Evolutionary conservation across 1,140 invertebrate genomes (phyloP), one percentile per base, ranked within the genome.

Genomic region (Doryteuthis pealeii): DNA sequence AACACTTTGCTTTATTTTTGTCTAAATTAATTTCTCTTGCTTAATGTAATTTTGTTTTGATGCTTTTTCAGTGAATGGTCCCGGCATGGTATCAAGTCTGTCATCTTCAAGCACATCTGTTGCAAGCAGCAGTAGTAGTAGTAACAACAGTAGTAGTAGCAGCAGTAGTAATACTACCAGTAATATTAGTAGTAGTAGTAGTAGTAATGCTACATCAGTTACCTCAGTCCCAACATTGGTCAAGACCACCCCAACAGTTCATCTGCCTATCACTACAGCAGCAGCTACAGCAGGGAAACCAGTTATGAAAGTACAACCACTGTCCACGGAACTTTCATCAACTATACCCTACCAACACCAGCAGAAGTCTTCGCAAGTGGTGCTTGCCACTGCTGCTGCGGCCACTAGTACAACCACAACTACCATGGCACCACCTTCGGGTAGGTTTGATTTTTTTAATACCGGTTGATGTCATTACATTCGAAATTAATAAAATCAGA

Each of bases 221-320:
- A 31, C 74, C 3, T 5, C 76, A 14, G 72, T 54, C 12, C 30
- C 72, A 31, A 43, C 75, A 70, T 31, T 67, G 54, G 62, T 72
- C 12, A 72, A 69, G 58, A 72, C 62, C n/a, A 65, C 70, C 30
- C 43, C 73, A 32, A 30, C 72, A 35, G 75, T 80, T 28, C 80
- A 81, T 58, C 75, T 81, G 22, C 80, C 83, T 28, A 69, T 75
- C 26, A 68, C 72, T 28, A 40, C 71, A 33, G 35, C 68, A 49
- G 32, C 69, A 49, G 71, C 76, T n/a, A 68, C 77, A 6, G 65
- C 65, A 40, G 68, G 69, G n/a, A 86, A 83, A 78, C 86, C 86
- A 49, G 77, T 87, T 14, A 81, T 85, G 75, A 79, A 81, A 54
- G 86, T 87, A 18, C 79, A 82, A 18, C 85, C 86, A 22, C 72